Evolutionary conservation across 2,888 invertebrate species (phyloP).

Genomic region (Operophtera brumata): DNA sequence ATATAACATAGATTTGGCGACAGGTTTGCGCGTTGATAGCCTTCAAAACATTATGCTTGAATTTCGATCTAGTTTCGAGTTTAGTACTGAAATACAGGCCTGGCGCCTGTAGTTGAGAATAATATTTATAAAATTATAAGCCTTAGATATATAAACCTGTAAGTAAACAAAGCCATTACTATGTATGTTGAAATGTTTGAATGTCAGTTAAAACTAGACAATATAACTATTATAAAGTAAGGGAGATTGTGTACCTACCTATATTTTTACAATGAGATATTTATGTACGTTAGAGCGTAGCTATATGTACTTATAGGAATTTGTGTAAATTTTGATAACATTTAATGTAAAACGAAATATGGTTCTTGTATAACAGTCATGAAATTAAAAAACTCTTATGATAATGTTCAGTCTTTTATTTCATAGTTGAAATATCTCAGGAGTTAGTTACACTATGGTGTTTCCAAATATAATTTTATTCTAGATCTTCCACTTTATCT

Average conservation of each 20-base stretch:
- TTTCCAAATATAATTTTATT: conserved; percentile 6
- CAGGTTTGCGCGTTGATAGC: no score
- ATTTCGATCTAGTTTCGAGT: no score
- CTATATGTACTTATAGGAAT: conserved; percentile 41
- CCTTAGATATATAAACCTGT: neutral
- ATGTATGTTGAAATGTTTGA: conserved; percentile 29
- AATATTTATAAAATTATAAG: neutral
- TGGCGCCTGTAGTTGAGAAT: conserved; percentile 3
- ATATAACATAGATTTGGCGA: no score
- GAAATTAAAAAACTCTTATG: conserved; percentile 70
- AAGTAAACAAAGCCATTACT: conserved; percentile 31
- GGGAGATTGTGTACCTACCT: conserved; percentile 65
- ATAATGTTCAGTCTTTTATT: conserved; percentile 69
- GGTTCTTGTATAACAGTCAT: conserved; percentile 62
- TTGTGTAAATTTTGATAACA: conserved; percentile 77
- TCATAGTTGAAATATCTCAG: conserved; percentile 6
- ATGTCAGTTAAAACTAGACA: conserved; percentile 41
- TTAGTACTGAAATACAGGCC: no score
- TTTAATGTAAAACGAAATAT: conserved; percentile 55
- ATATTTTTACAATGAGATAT: conserved; percentile 74
- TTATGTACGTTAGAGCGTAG: conserved; percentile 57
- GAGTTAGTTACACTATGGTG: neutral
- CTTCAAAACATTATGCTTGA: no score
- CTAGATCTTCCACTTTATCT: conserved; percentile 18
- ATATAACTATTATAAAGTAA: conserved; percentile 39